These are phyloP conservation scores for Semotilus atromaculatus DNA, from an alignment of 2,797 vertebrate species.

Conservation along the genomic window DNA sequence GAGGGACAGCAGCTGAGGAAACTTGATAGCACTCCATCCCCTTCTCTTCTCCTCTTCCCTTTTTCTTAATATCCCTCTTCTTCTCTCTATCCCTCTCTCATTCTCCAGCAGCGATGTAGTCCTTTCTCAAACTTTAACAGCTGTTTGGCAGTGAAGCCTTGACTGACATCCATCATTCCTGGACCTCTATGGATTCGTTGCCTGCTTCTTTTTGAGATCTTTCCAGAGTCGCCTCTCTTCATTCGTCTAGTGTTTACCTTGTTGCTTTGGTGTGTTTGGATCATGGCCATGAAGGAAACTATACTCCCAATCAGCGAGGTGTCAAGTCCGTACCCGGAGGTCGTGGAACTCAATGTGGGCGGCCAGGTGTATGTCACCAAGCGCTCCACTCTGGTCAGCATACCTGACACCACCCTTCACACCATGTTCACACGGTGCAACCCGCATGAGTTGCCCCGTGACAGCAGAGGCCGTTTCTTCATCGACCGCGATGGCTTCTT, in stretches of 20 bases:
- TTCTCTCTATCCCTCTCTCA: slow-evolving; percentile 35
- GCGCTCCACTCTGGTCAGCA: slow-evolving; percentile 85
- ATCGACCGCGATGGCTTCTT: slow-evolving; percentile 91
- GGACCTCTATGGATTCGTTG: slow-evolving; percentile 53
- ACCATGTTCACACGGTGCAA: slow-evolving; percentile 82
- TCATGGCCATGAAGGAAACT: slow-evolving; percentile 87
- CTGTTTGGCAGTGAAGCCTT: slow-evolving; percentile 52
- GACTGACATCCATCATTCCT: slow-evolving; percentile 48
- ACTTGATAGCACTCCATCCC: slow-evolving; percentile 47
- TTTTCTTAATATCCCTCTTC: slow-evolving; percentile 42
- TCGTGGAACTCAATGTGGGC: slow-evolving; percentile 89
- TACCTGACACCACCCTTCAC: slow-evolving; percentile 85
- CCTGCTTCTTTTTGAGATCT: slow-evolving; percentile 42
- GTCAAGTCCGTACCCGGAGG: slow-evolving; percentile 84
- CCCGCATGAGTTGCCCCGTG: slow-evolving; percentile 81
- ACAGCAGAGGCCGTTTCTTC: slow-evolving; percentile 88
- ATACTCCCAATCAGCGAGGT: slow-evolving; percentile 88
- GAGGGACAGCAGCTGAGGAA: slow-evolving; percentile 59
- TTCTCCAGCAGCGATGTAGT: slow-evolving; percentile 63
- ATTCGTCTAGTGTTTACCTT: slow-evolving; percentile 4
- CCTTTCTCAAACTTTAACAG: slow-evolving; percentile 55
- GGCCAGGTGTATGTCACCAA: slow-evolving; percentile 90
- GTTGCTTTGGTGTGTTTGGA: slow-evolving; percentile 22
- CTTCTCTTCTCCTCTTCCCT: slow-evolving; percentile 35
- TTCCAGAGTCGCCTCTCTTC: slow-evolving; percentile 1